Evolutionary conservation across 1,140 invertebrate species (phyloP).

Genomic region (Camponotus pennsylvanicus): DNA sequence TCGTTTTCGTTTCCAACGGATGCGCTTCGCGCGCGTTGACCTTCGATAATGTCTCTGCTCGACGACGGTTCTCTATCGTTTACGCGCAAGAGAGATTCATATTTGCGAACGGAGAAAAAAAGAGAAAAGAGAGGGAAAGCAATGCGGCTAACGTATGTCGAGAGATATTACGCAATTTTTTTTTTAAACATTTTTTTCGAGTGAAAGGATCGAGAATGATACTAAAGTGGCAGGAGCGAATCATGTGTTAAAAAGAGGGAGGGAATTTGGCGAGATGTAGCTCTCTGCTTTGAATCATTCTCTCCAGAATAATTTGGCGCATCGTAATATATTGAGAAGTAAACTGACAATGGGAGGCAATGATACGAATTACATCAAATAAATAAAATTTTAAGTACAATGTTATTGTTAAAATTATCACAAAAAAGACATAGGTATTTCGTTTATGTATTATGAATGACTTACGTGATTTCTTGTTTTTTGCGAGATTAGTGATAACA

Average conservation of each 20-base stretch:
- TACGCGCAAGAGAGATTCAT: no score
- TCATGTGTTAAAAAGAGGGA: background rate
- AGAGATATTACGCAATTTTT: background rate
- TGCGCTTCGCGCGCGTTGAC: slow-evolving; percentile 67
- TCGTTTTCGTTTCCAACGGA: slow-evolving; percentile 48
- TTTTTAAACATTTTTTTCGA: background rate
- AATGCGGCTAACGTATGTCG: background rate
- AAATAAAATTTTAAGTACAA: no score
- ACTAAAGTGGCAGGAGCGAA: background rate
- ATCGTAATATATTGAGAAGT: no score
- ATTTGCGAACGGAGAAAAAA: background rate
- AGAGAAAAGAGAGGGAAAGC: background rate
- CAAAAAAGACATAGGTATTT: no score
- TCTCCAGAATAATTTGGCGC: background rate
- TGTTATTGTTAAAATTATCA: no score
- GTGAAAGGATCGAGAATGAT: background rate
- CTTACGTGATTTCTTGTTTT: background rate
- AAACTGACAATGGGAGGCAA: no score
- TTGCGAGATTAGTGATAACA: background rate
- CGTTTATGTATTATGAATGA: background rate
- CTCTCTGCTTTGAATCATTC: background rate
- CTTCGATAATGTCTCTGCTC: slow-evolving; percentile 51
- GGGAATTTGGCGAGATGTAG: background rate
- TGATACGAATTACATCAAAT: no score
- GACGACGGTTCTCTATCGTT: background rate